Evolutionary conservation across 2,797 vertebrate species (phyloP).

Genomic region (Megaceryle alcyon): DNA sequence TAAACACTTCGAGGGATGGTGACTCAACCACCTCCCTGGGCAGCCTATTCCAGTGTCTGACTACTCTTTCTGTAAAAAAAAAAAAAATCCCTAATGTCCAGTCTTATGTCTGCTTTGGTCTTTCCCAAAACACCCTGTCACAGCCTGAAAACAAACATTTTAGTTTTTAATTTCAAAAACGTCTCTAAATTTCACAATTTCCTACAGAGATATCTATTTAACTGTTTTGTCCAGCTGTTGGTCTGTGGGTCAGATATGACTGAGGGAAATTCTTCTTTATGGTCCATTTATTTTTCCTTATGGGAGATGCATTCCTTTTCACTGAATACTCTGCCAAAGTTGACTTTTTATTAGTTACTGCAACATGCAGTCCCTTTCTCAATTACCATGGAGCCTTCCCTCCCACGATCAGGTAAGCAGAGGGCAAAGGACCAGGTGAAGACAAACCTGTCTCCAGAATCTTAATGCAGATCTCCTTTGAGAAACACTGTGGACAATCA

Average conservation of each 20-base stretch:
- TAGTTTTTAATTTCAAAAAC: not conserved
- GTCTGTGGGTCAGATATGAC: not conserved
- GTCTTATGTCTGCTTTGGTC: not conserved
- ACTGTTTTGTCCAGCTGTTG: not conserved
- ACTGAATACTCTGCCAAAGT: not conserved
- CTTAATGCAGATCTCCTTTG: not conserved
- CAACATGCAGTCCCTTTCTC: not conserved
- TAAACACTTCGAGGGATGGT: no score
- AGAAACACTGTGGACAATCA: not conserved
- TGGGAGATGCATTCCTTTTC: not conserved
- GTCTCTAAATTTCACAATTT: not conserved
- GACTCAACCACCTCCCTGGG: no score
- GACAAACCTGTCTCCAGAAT: not conserved
- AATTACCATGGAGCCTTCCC: not conserved
- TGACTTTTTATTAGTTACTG: slow-evolving; percentile 22
- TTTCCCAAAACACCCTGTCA: not conserved
- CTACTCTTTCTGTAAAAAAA: no score
- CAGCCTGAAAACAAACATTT: not conserved
- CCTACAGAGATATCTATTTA: not conserved
- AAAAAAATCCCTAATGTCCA: no score
- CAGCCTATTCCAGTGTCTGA: no score
- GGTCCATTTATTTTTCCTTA: not conserved
- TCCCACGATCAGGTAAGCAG: not conserved
- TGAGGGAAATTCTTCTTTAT: not conserved
- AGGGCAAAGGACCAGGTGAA: not conserved